Percentiles rank a stretch among this genome's conserved stretches.
Evolutionary conservation across 2,797 vertebrate species (phyloP).

Genomic region (Pogoniulus pusillus): DNA sequence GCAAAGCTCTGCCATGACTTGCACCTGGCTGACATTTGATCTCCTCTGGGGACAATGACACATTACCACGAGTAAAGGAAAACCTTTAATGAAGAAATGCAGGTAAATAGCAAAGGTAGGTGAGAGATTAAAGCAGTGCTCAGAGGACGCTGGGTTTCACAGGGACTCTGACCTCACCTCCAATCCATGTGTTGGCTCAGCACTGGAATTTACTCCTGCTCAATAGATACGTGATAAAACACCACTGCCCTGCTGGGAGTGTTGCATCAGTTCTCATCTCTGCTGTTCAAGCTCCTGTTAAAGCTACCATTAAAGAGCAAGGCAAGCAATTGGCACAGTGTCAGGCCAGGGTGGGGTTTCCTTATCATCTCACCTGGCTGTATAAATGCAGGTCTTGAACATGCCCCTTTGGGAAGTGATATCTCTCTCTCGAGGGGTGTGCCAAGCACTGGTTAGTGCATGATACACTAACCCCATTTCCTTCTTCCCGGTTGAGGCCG

Average conservation of each 20-base stretch:
- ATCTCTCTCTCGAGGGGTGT: not conserved
- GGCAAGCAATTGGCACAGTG: not conserved
- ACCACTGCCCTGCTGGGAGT: conserved; percentile 4
- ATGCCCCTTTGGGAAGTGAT: not conserved
- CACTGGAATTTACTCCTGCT: not conserved
- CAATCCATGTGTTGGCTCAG: not conserved
- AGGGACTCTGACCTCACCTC: not conserved
- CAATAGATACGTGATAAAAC: conserved; percentile 18
- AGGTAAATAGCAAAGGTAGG: not conserved
- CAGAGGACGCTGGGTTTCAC: not conserved
- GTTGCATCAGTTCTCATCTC: not conserved
- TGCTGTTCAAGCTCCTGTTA: not conserved
- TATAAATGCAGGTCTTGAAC: not conserved
- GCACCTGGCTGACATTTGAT: not conserved
- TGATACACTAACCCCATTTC: not conserved
- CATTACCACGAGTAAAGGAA: not conserved
- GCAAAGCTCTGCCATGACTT: not conserved
- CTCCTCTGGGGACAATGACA: not conserved
- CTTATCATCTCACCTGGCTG: not conserved
- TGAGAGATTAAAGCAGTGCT: not conserved
- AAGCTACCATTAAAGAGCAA: not conserved
- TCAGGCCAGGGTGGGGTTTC: not conserved
- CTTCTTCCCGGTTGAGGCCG: not conserved
- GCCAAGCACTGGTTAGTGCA: not conserved
- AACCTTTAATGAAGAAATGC: not conserved